phyloP scores from a whole-genome alignment of 2,797 vertebrate species.

The Eulemur coronatus region DNA sequence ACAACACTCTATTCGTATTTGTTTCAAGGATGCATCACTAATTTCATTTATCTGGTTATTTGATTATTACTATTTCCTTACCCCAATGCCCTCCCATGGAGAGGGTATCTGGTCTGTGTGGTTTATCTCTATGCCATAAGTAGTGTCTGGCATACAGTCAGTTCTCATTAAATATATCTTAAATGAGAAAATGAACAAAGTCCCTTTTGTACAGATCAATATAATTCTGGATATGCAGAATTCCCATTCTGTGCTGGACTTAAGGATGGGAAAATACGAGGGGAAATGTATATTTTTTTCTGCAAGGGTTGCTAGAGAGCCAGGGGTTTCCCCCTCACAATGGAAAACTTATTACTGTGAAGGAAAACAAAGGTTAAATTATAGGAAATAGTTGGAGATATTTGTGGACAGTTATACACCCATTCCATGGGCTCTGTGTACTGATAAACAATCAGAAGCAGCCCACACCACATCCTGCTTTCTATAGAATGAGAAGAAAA shows the following conservation, averaged over 20 bases:
- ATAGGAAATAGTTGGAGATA: constrained; percentile 42
- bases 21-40: not conserved
- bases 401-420: not conserved
- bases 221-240: not conserved
- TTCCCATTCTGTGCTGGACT: not conserved
- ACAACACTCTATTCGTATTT: not conserved
- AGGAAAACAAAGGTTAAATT: constrained; percentile 58
- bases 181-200: constrained; percentile 34
- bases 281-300: constrained; percentile 21
- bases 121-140: not conserved
- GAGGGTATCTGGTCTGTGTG: not conserved
- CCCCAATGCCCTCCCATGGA: not conserved
- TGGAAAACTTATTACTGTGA: constrained; percentile 36
- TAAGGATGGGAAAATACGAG: not conserved
- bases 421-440: not conserved
- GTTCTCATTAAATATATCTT: not conserved
- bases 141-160: not conserved
- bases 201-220: not conserved
- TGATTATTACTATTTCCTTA: not conserved
- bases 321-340: not conserved
- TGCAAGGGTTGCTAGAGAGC: not conserved
- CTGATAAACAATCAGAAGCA: constrained; percentile 20
- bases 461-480: not conserved
- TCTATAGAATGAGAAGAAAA: not conserved
- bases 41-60: not conserved